Evolutionary conservation across 2,888 invertebrate species (phyloP).

Genomic region (Lordiphosa andalusiaca): DNA sequence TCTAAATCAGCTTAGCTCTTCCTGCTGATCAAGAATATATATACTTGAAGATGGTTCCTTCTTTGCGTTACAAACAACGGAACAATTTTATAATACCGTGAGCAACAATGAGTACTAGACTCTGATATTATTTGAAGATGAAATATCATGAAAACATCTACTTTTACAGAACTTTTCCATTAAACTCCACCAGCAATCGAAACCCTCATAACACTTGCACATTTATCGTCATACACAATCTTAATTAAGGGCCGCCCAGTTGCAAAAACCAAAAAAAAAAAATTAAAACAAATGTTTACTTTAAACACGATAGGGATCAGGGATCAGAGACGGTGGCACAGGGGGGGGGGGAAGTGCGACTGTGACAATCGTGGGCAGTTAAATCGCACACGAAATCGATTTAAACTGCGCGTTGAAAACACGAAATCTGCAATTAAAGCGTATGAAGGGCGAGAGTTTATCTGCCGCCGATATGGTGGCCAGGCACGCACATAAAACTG

Average conservation of each 20-base stretch:
- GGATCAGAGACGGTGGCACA: constrained; percentile 12
- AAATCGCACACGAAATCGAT: constrained; percentile 61
- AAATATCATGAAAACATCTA: too few species aligned
- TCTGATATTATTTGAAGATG: too few species aligned
- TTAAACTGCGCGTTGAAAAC: constrained; percentile 57
- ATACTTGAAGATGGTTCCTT: too few species aligned
- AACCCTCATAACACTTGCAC: constrained; percentile 38
- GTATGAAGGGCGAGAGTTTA: constrained; percentile 48
- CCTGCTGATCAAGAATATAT: too few species aligned
- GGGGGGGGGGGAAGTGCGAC: background rate
- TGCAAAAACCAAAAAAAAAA: constrained; percentile 5
- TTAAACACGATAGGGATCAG: constrained; percentile 56
- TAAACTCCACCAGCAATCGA: constrained; percentile 2
- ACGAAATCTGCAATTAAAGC: constrained; percentile 64
- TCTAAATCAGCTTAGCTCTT: too few species aligned
- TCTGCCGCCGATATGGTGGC: constrained; percentile 46
- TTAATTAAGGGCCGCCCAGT: constrained; percentile 62
- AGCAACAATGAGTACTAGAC: too few species aligned
- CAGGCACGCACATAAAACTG: constrained; percentile 50
- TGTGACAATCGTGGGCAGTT: constrained; percentile 59
- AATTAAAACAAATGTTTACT: constrained; percentile 67
- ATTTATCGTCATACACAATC: constrained; percentile 60
- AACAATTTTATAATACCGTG: too few species aligned
- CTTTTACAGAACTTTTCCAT: too few species aligned
- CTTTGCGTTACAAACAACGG: too few species aligned